Evolutionary conservation across 2,113 vertebrate species (phyloP).

Genomic region (Corvus cornix): DNA sequence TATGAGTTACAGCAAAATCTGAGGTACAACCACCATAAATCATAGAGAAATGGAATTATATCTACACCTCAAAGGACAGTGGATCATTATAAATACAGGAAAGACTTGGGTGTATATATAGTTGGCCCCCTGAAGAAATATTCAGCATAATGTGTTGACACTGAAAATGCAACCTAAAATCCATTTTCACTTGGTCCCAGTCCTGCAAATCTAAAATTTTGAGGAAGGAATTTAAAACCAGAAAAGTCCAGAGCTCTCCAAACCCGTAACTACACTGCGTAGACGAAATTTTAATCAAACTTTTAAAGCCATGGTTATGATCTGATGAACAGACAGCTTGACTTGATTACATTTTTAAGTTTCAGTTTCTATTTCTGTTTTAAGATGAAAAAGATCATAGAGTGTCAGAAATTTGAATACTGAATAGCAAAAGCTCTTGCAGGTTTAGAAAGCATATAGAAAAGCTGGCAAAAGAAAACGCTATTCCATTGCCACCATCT

Average conservation of each 20-base stretch:
- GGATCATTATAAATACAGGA: neutral
- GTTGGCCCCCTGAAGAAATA: neutral
- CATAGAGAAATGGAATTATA: neutral
- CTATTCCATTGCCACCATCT: conserved; percentile 71
- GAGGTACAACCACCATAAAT: neutral
- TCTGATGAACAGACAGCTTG: conserved; percentile 71
- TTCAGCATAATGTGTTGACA: neutral
- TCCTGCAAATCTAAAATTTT: neutral
- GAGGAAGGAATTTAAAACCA: neutral
- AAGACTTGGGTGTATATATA: neutral
- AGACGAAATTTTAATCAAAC: conserved; percentile 70
- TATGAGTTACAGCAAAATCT: neutral
- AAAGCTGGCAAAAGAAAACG: conserved; percentile 75
- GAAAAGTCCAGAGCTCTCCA: conserved; percentile 29
- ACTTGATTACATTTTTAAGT: conserved; percentile 75
- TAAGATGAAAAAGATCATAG: conserved; percentile 75
- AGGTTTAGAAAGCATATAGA: conserved; percentile 79
- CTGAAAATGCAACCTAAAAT: conserved; percentile 10
- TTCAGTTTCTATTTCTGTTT: conserved; percentile 78
- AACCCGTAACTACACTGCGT: neutral
- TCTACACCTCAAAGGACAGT: neutral
- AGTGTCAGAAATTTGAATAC: conserved; percentile 75
- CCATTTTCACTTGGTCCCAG: neutral
- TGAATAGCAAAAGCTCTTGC: conserved; percentile 73
- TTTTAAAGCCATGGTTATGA: conserved; percentile 58